Conservation (phyloP, 2,113 vertebrate species). For the Elephantulus edwardii region DNA sequence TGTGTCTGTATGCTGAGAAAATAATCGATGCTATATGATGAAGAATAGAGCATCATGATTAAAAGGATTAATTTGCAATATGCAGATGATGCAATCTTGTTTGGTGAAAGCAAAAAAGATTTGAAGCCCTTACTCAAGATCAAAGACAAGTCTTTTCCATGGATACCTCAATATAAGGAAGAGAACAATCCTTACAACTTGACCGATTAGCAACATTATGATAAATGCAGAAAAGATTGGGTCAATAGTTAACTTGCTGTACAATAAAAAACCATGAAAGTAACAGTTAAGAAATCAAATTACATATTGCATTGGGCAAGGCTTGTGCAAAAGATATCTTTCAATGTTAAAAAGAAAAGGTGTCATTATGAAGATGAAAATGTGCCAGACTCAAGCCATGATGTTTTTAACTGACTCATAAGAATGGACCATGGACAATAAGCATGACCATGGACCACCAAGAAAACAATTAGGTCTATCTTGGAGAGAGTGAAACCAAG, state of each 20-base stretch:
- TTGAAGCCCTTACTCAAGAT: neutral
- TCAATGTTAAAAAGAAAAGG: neutral
- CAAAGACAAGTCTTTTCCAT: neutral
- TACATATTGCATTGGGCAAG: neutral
- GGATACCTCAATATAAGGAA: neutral
- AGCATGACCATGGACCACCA: too few relatives aligned
- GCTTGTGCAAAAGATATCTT: neutral
- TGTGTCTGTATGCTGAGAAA: neutral
- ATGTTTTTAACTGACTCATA: neutral
- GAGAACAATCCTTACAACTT: neutral
- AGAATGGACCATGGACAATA: neutral
- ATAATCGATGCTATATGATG: neutral
- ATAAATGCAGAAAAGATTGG: neutral
- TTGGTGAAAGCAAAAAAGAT: neutral
- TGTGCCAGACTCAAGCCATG: neutral
- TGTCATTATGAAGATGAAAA: neutral
- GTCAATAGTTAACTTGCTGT: neutral
- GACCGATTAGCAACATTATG: neutral
- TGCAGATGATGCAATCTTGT: neutral
- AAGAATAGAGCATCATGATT: neutral
- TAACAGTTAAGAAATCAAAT: neutral
- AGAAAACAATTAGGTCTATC: too few relatives aligned
- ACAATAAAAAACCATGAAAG: neutral
- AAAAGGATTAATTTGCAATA: neutral
- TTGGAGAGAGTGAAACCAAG: too few relatives aligned